These are phyloP conservation scores for Fragum sueziense DNA, from an alignment of 2,888 invertebrate genomes.

Conservation along the genomic window DNA sequence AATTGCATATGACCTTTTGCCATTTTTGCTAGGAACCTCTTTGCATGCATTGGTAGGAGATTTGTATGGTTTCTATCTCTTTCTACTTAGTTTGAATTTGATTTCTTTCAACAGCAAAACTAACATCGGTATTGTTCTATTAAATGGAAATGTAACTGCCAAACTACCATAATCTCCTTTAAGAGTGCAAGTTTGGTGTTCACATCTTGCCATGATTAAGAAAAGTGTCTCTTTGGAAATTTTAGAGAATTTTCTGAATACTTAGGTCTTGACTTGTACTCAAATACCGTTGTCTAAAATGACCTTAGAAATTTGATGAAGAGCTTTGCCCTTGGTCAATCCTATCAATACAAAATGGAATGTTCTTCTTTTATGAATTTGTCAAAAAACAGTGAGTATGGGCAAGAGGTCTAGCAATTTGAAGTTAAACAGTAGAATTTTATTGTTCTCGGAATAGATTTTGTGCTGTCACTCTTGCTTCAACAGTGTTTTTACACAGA, in stretches of 20 bases:
- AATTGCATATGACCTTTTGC: conserved; percentile 66
- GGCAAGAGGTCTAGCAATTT: conserved; percentile 65
- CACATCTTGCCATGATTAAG: too few species aligned
- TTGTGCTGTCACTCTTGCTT: conserved; percentile 60
- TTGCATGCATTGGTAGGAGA: conserved; percentile 51
- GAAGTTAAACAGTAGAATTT: conserved; percentile 47
- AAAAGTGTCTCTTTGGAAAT: too few species aligned
- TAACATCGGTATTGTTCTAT: neutral
- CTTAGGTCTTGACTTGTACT: too few species aligned
- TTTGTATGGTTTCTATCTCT: neutral
- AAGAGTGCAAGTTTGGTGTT: too few species aligned
- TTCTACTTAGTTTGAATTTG: neutral
- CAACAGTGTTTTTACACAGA: conserved; percentile 53
- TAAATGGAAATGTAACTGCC: neutral
- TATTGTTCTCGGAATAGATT: conserved; percentile 51
- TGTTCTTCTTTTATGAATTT: too few species aligned
- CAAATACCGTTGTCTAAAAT: too few species aligned
- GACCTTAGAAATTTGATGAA: too few species aligned
- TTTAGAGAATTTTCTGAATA: too few species aligned
- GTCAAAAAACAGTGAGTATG: too few species aligned
- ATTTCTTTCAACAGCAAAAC: neutral
- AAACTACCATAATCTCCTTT: too few species aligned
- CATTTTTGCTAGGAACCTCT: conserved; percentile 53
- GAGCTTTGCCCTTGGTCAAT: too few species aligned
- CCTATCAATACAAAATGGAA: too few species aligned